A percentile compares a stretch with the other conserved stretches of the same genome.
Evolutionary conservation across 2,113 vertebrate genomes (phyloP).

Genomic region (Gopherus evgoodei): DNA sequence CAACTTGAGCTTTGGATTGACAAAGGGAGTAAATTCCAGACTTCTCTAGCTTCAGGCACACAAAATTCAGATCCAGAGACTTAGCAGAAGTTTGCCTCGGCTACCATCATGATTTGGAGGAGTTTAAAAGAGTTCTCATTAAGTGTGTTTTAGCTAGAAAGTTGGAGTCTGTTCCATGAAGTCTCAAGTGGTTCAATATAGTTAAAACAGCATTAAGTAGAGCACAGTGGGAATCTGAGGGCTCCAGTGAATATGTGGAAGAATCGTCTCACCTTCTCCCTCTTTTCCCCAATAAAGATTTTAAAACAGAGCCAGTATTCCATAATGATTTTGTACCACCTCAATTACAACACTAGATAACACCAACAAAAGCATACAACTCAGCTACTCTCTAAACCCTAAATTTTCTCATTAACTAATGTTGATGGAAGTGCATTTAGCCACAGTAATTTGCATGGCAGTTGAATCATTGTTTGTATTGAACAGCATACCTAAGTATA

Average conservation of each 20-base stretch:
- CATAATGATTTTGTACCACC: slow-evolving; percentile 26
- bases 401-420: slow-evolving; percentile 25
- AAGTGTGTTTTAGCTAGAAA: neutral
- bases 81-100: neutral
- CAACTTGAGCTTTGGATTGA: neutral
- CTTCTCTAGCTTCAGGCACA: neutral
- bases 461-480: slow-evolving; percentile 48
- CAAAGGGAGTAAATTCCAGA: neutral
- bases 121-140: neutral
- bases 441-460: slow-evolving; percentile 42
- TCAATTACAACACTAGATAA: slow-evolving; percentile 38
- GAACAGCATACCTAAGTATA: slow-evolving; percentile 48
- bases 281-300: neutral
- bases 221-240: neutral
- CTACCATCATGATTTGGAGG: neutral
- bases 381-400: slow-evolving; percentile 20
- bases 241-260: neutral
- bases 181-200: neutral
- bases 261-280: neutral
- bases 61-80: neutral
- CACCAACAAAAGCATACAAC: slow-evolving; percentile 36
- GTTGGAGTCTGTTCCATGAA: neutral
- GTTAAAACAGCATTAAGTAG: neutral
- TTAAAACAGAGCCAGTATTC: neutral
- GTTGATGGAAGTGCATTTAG: slow-evolving; percentile 39